phyloP scores from a whole-genome alignment of 1,140 invertebrate species.

The Philaenus spumarius region DNA sequence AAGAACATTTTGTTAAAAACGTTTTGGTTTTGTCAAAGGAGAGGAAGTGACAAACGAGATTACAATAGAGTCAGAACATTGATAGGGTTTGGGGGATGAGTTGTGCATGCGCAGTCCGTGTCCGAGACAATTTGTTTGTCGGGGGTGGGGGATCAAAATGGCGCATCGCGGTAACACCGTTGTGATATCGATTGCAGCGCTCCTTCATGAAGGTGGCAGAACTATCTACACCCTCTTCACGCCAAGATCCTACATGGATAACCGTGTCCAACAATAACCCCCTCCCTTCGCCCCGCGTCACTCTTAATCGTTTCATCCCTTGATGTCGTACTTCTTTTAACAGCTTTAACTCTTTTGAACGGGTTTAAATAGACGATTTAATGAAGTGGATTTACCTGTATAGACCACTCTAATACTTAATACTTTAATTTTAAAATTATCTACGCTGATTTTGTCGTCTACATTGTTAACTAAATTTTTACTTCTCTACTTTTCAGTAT shows the following conservation, averaged over 20 bases:
- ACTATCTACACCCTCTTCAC: constrained; percentile 2
- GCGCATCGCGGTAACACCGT: neutral
- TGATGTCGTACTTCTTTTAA: too few species aligned
- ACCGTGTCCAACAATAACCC: neutral
- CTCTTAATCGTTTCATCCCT: too few species aligned
- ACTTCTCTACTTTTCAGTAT: too few species aligned
- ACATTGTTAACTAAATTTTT: too few species aligned
- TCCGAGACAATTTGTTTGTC: neutral
- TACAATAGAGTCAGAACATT: neutral
- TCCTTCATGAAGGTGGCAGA: neutral
- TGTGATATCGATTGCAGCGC: constrained; percentile 3
- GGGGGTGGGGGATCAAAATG: constrained; percentile 14
- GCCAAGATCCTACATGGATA: constrained; percentile 5
- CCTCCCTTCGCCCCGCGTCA: too few species aligned
- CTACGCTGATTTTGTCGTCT: too few species aligned
- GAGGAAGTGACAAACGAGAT: constrained; percentile 8
- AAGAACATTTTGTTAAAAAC: constrained; percentile 14
- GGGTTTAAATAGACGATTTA: too few species aligned
- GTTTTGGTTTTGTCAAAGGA: constrained; percentile 4
- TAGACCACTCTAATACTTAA: too few species aligned
- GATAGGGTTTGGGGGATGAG: neutral
- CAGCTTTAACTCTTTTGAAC: too few species aligned
- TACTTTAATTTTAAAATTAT: too few species aligned
- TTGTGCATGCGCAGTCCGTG: neutral
- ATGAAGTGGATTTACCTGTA: too few species aligned